phyloP scores from a whole-genome alignment of 2,797 vertebrate genomes.

The Lepidocolaptes lacrymiger region DNA sequence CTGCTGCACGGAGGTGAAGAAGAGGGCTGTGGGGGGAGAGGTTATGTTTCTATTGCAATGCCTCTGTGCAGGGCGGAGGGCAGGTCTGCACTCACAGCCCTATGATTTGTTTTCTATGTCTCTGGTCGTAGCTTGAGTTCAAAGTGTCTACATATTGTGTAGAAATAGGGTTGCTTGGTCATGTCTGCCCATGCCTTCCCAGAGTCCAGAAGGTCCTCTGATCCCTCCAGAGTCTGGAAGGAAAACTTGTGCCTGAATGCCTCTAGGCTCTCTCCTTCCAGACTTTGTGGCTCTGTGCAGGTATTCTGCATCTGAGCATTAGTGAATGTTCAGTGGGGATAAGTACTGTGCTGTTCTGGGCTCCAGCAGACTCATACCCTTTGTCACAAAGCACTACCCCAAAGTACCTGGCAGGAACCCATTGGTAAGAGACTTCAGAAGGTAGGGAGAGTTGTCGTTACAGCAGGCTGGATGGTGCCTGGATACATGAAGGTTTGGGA shows the following conservation, averaged over 20 bases:
- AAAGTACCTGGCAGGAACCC: not conserved
- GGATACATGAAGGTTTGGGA: not conserved
- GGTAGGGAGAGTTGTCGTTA: not conserved
- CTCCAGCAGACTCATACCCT: not conserved
- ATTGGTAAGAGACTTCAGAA: not conserved
- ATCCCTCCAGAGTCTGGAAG: not conserved
- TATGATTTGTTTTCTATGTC: not conserved
- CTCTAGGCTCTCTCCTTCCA: not conserved
- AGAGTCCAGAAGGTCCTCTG: not conserved
- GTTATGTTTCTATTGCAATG: not conserved
- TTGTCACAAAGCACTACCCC: not conserved
- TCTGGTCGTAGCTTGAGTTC: not conserved
- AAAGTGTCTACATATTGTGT: not conserved
- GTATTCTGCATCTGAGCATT: not conserved
- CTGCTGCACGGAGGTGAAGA: not conserved
- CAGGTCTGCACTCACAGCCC: not conserved
- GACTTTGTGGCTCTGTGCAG: not conserved
- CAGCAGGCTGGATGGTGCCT: not conserved
- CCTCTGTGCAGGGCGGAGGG: not conserved
- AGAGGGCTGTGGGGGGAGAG: not conserved
- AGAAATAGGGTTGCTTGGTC: not conserved
- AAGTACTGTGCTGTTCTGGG: not conserved
- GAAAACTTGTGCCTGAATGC: not conserved
- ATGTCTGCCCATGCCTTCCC: not conserved
- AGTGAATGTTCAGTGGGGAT: not conserved